A percentile compares a stretch with the other conserved stretches of the same genome.
These are phyloP conservation scores for Danaus melanippus DNA, from an alignment of 1,140 invertebrate species.

Conservation along the genomic window DNA sequence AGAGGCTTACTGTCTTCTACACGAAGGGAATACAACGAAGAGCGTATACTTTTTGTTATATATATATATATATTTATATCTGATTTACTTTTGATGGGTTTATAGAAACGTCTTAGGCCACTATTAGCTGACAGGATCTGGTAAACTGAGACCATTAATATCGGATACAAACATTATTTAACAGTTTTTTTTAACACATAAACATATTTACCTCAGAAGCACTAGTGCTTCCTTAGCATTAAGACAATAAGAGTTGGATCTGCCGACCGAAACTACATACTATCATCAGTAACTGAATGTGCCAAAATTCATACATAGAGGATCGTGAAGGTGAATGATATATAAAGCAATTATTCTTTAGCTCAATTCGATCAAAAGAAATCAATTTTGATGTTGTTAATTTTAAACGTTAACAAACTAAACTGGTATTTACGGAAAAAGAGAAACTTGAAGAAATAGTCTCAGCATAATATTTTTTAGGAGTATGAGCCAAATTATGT, in stretches of 20 bases:
- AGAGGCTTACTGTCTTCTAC: constrained; percentile 57
- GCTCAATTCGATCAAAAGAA: constrained; percentile 18
- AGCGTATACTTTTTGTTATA: constrained; percentile 38
- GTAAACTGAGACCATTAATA: constrained; percentile 15
- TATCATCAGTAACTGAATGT: constrained; percentile 39
- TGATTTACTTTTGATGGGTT: too few species aligned
- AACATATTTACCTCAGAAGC: constrained; percentile 55
- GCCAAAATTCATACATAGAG: constrained; percentile 37
- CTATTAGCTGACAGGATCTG: too few species aligned
- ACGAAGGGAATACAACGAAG: constrained; percentile 54
- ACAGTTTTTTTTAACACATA: constrained; percentile 35
- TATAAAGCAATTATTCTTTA: constrained; percentile 19
- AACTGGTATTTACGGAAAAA: constrained; percentile 19
- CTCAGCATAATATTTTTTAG: constrained; percentile 46
- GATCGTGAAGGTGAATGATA: constrained; percentile 6
- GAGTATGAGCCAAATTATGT: constrained; percentile 57
- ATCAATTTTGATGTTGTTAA: constrained; percentile 16
- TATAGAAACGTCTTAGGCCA: too few species aligned
- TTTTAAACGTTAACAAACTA: constrained; percentile 15
- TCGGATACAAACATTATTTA: constrained; percentile 35
- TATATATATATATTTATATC: too few species aligned
- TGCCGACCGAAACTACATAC: constrained; percentile 31
- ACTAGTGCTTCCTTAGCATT: constrained; percentile 48
- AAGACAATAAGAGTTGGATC: constrained; percentile 44
- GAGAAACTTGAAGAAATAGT: constrained; percentile 32